Percentiles rank a stretch among this genome's conserved stretches.
These are phyloP conservation scores for Drosophila villosipedis DNA, from an alignment of 2,888 invertebrate species.

Conservation along the genomic window DNA sequence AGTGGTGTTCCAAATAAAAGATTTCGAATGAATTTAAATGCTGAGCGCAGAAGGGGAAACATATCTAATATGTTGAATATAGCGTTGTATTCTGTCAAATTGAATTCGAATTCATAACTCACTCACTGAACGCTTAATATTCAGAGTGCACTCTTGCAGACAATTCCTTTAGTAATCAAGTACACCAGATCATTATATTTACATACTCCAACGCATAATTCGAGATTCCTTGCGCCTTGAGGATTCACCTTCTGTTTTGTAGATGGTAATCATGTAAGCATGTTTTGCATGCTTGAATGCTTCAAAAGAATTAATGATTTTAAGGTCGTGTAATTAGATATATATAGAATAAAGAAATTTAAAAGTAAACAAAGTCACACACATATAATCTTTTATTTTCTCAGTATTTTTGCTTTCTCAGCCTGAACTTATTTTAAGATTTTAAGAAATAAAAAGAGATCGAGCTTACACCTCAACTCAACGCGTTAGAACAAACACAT, in stretches of 20 bases:
- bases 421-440: not conserved
- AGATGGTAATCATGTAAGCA: not conserved
- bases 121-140: not conserved
- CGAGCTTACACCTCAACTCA: not conserved
- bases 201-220: conserved; percentile 34
- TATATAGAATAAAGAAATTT: not conserved
- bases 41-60: not conserved
- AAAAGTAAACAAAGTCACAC: not conserved
- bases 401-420: not conserved
- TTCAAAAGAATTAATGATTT: not conserved
- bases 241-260: conserved; percentile 5
- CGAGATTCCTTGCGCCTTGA: conserved; percentile 27
- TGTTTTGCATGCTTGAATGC: not conserved
- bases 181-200: conserved; percentile 55
- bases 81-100: not conserved
- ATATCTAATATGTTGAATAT: not conserved
- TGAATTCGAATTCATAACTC: not conserved
- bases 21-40: not conserved
- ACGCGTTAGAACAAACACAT: not conserved
- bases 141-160: not conserved
- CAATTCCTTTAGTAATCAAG: not conserved
- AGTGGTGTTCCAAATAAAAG: not conserved
- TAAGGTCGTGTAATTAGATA: not conserved
- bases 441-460: not conserved
- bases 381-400: not conserved